Conservation (phyloP, 2,113 vertebrate genomes). For the Rousettus leschenaultii region DNA sequence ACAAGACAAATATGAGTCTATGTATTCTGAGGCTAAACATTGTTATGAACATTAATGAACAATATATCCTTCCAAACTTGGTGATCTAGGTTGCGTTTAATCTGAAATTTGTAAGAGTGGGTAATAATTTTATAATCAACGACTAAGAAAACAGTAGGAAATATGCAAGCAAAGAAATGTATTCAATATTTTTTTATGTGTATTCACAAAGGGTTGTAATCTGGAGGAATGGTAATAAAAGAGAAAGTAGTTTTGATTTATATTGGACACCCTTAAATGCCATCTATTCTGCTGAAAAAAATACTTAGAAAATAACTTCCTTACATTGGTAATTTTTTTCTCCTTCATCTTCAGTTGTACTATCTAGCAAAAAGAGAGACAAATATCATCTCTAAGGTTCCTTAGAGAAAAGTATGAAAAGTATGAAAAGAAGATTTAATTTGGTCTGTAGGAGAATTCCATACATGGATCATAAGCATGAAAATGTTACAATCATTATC, state of each 20-base stretch:
- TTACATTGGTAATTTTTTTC: background rate
- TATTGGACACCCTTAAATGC: background rate
- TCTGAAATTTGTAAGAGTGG: background rate
- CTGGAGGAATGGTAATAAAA: background rate
- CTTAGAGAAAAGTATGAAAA: background rate
- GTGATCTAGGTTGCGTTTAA: background rate
- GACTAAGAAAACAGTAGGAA: background rate
- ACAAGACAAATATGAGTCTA: background rate
- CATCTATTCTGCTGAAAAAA: background rate
- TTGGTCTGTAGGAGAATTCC: background rate
- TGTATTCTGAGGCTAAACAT: background rate
- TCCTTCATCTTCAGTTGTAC: background rate
- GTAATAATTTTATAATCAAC: slow-evolving; percentile 14
- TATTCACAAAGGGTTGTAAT: background rate
- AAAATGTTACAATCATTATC: background rate
- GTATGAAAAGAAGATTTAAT: background rate
- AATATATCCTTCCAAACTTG: background rate
- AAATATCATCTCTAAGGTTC: background rate
- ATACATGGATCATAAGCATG: background rate
- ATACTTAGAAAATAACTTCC: background rate
- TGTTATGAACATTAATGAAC: background rate
- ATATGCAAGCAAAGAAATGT: background rate
- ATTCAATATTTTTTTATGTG: background rate
- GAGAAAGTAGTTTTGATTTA: background rate
- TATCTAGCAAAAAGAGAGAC: background rate